A percentile compares a stretch with the other conserved stretches of the same genome.
phyloP scores from a whole-genome alignment of 2,888 invertebrate genomes.

The Cryptocheilus praepositus region DNA sequence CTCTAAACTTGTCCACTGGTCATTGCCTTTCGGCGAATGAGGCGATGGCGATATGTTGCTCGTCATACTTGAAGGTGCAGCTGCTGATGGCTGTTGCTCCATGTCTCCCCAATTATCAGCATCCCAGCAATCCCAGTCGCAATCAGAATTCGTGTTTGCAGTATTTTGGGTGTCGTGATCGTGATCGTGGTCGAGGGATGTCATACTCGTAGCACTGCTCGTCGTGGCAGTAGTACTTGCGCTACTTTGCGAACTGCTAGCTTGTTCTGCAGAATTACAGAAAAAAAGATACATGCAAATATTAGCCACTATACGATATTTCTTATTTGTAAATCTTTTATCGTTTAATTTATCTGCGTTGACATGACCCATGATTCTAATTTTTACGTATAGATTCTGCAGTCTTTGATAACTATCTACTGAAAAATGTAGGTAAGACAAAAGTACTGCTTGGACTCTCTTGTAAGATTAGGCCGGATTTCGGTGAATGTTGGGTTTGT shows the following conservation, averaged over 20 bases:
- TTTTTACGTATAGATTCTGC: too few relatives aligned
- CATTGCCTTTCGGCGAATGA: slow-evolving; percentile 81
- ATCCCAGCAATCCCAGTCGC: slow-evolving; percentile 92
- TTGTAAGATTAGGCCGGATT: too few relatives aligned
- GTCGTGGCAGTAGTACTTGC: slow-evolving; percentile 92
- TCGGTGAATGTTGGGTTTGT: too few relatives aligned
- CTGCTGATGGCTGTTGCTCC: slow-evolving; percentile 79
- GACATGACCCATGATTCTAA: too few relatives aligned
- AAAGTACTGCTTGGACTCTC: too few relatives aligned
- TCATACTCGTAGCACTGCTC: slow-evolving; percentile 92
- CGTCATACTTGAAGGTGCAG: slow-evolving; percentile 61
- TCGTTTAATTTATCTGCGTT: too few relatives aligned
- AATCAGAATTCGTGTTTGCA: slow-evolving; percentile 82
- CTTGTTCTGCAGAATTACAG: slow-evolving; percentile 81
- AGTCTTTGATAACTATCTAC: too few relatives aligned
- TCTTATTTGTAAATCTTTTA: too few relatives aligned
- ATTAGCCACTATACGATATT: too few relatives aligned
- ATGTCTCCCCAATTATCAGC: slow-evolving; percentile 93
- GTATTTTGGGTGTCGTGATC: slow-evolving; percentile 85
- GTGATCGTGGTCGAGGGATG: slow-evolving; percentile 87
- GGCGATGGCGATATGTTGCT: slow-evolving; percentile 76
- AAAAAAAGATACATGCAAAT: background rate
- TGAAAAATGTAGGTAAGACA: too few relatives aligned
- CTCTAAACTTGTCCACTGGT: slow-evolving; percentile 91
- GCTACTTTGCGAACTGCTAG: slow-evolving; percentile 78